Evolutionary conservation across 2,797 vertebrate genomes (phyloP).

Genomic region (Anguilla marmorata): DNA sequence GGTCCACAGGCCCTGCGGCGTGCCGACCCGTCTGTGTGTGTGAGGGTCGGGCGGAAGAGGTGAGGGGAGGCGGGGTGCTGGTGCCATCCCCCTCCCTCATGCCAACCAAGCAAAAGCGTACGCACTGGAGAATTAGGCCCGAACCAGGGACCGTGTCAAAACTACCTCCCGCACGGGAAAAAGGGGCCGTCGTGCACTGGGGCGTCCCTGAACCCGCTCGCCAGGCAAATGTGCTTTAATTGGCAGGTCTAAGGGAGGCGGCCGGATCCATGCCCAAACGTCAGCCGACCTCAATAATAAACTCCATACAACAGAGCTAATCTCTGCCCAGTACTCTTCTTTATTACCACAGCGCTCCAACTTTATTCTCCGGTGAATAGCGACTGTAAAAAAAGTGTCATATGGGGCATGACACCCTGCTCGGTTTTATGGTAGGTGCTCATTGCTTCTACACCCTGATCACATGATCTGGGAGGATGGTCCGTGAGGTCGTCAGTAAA

Average conservation of each 20-base stretch:
- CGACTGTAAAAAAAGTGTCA: neutral
- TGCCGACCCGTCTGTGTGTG: neutral
- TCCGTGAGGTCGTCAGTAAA: too few species aligned
- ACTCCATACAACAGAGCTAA: neutral
- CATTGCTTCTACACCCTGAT: neutral
- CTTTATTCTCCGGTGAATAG: too few species aligned
- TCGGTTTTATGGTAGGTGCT: neutral
- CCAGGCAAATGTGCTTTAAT: neutral
- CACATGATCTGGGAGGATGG: neutral
- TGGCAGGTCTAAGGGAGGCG: neutral
- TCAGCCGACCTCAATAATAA: neutral
- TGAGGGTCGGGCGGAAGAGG: neutral
- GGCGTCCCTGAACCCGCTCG: neutral
- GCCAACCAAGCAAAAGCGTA: neutral
- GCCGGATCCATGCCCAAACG: too few species aligned
- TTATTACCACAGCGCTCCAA: too few species aligned
- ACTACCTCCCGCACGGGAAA: neutral
- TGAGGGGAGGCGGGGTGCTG: neutral
- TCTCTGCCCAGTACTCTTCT: too few species aligned
- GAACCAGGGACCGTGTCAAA: neutral
- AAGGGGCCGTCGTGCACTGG: neutral
- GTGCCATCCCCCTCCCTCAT: too few species aligned
- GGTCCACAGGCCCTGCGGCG: neutral
- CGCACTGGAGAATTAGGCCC: neutral
- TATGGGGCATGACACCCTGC: neutral